Conservation (phyloP, 2,888 invertebrate genomes). For the Spisula subtruncata region DNA sequence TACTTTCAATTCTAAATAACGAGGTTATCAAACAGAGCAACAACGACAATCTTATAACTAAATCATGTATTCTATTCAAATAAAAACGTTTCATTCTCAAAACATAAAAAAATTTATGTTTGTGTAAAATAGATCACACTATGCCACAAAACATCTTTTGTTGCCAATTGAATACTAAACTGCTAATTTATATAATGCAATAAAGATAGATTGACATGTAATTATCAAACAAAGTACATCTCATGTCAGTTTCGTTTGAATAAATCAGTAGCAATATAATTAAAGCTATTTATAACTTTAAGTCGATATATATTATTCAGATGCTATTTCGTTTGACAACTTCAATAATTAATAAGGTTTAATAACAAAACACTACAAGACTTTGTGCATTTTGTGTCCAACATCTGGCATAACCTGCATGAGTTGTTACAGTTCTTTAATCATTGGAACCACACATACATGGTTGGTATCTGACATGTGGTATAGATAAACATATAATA, state of each 20-base stretch:
- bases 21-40: neutral
- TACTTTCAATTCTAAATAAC: neutral
- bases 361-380: neutral
- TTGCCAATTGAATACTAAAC: neutral
- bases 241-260: neutral
- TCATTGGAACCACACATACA: too few relatives aligned
- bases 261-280: conserved; percentile 13
- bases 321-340: neutral
- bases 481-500: too few relatives aligned
- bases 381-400: neutral
- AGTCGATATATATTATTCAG: neutral
- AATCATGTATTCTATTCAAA: neutral
- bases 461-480: too few relatives aligned
- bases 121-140: neutral
- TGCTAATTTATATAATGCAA: neutral
- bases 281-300: neutral
- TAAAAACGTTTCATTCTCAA: neutral
- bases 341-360: neutral
- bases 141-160: neutral
- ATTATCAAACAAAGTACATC: too few relatives aligned
- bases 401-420: neutral
- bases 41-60: neutral
- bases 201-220: neutral
- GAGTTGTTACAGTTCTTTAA: too few relatives aligned
- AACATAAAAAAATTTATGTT: neutral